These are phyloP conservation scores for Macrostomum cliftonense DNA, from an alignment of 2,888 invertebrate genomes.

Conservation along the genomic window DNA sequence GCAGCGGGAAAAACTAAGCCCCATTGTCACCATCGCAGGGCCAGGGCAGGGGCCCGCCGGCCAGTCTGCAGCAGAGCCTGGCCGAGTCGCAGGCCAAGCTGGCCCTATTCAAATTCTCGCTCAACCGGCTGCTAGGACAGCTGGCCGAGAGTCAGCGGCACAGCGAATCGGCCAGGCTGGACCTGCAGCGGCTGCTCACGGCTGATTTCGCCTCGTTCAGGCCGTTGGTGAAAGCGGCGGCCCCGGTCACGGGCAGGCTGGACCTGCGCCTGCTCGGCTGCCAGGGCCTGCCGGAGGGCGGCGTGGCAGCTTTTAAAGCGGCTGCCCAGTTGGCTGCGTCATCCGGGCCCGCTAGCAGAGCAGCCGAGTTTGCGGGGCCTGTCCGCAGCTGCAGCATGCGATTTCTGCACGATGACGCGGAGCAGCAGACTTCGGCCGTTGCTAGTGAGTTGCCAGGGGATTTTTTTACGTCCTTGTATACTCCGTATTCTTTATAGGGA, in stretches of 20 bases:
- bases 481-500: too few relatives aligned
- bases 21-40: neutral
- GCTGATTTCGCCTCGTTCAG: neutral
- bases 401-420: too few relatives aligned
- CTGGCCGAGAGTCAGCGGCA: neutral
- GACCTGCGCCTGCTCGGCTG: constrained; percentile 4
- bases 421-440: too few relatives aligned
- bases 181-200: constrained; percentile 4
- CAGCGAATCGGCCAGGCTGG: constrained; percentile 1
- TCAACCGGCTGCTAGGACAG: neutral
- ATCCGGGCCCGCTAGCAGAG: too few relatives aligned
- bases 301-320: neutral
- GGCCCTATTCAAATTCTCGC: neutral
- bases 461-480: too few relatives aligned
- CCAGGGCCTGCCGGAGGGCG: constrained; percentile 9
- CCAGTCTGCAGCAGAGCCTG: neutral
- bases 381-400: too few relatives aligned
- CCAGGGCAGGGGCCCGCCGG: neutral
- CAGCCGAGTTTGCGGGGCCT: too few relatives aligned
- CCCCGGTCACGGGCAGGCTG: constrained; percentile 6
- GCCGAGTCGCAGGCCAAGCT: neutral
- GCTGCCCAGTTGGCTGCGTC: too few relatives aligned
- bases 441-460: neutral
- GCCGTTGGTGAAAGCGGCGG: neutral
- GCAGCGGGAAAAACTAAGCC: too few relatives aligned